Evolutionary conservation across 2,113 vertebrate genomes (phyloP).

Genomic region (Pampusana beccarii): DNA sequence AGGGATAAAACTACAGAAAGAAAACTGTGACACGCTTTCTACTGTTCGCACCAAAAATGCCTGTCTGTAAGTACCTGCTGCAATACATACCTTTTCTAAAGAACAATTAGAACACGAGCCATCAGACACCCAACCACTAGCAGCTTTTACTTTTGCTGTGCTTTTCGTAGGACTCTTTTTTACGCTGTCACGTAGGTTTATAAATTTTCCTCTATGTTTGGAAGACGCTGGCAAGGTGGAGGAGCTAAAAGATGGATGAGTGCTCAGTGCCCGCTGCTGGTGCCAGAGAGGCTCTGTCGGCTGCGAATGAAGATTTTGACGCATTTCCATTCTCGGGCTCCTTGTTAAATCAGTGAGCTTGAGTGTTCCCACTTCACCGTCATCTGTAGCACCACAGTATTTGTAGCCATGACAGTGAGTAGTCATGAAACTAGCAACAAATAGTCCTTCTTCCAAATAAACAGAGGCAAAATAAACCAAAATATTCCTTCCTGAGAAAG

Average conservation of each 20-base stretch:
- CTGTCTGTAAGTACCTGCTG: fast-evolving
- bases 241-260: slow-evolving; percentile 48
- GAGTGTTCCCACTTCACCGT: background rate
- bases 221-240: slow-evolving; percentile 71
- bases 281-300: slow-evolving; percentile 5
- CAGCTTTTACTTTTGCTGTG: slow-evolving; percentile 78
- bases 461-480: background rate
- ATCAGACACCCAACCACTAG: slow-evolving; percentile 71
- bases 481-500: background rate
- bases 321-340: background rate
- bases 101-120: slow-evolving; percentile 71
- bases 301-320: slow-evolving; percentile 7
- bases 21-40: fast-evolving
- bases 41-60: background rate
- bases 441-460: background rate
- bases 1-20: background rate
- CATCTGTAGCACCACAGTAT: slow-evolving; percentile 25
- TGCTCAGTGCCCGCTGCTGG: background rate
- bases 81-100: slow-evolving; percentile 77
- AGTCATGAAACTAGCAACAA: background rate
- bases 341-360: slow-evolving; percentile 46
- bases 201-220: slow-evolving; percentile 79
- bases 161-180: slow-evolving; percentile 89
- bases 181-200: slow-evolving; percentile 86
- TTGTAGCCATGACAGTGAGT: background rate